Evolutionary conservation across 2,113 vertebrate species (phyloP), one percentile per base, ranked within the genome.

Genomic region (Pseudolaguvia tuberculata): DNA sequence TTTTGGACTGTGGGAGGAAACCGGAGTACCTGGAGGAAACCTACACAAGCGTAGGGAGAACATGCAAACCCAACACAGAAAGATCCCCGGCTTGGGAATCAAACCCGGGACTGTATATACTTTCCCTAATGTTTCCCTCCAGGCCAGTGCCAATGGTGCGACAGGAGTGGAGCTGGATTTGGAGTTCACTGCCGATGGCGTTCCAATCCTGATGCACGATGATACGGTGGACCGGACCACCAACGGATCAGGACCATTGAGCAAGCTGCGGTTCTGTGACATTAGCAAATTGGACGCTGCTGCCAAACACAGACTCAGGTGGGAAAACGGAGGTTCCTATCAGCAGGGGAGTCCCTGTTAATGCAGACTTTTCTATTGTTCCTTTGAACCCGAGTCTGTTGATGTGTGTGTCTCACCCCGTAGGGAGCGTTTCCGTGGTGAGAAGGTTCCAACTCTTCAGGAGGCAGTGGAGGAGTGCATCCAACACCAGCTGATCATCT

Each of bases 161-260:
- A 86, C 88, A 0, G 95, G 93, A 0, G 96, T 99, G 78, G 97
- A 99, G 86, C 21, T 99, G 87, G 97, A 99, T 84, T 65, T 99
- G 75, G 95, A 95, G 84, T 98, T 98, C 79, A 94, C 95, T 0
- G 89, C 92, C 8, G 97, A 99, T 0, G 93, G 95, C 2, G 72
- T 98, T 70, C 93, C 97, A 7, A 88, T 99, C 68, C 84, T 99
- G 39, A 98, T 99, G 96, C 97, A 97, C 0, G 97, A 99, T 39
- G 91, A 91, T 1, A 96, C 94, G 0, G 93, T 99, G 0, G 95
- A 98, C 10, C 91, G 95, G 70, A 99, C 97, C 27, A 99, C 97
- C 0, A 91, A 96, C 27, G 96, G 94, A 15, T 91, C 89, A 2
- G 97, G 96, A 25, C 89, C 85, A 0, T 79, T 99, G 78, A 80